Percentiles rank a stretch among this genome's conserved stretches.
These are phyloP conservation scores for Hemicrepidius hirtus DNA, from an alignment of 2,888 invertebrate species.

Conservation along the genomic window DNA sequence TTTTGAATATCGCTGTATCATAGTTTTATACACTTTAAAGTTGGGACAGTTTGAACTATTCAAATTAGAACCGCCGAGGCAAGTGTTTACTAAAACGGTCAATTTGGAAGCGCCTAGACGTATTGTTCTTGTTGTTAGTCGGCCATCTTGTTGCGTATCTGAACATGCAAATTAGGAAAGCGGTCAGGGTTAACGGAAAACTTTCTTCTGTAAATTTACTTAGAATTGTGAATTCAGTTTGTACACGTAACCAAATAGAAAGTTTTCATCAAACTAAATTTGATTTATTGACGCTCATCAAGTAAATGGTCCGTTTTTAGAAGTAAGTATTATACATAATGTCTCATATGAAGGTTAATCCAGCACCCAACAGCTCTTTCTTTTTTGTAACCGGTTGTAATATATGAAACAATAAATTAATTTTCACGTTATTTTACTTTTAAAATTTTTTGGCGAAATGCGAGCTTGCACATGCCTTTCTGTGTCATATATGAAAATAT, in stretches of 20 bases:
- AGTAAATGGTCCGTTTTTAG: too few species aligned
- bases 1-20: too few species aligned
- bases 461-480: not conserved
- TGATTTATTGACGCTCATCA: too few species aligned
- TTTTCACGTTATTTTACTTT: not conserved
- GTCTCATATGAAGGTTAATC: too few species aligned
- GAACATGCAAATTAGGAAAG: constrained; percentile 28
- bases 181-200: constrained; percentile 23
- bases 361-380: too few species aligned
- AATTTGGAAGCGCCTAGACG: constrained; percentile 4
- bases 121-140: constrained; percentile 17
- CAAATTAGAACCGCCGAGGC: not conserved
- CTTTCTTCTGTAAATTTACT: constrained; percentile 29
- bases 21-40: too few species aligned
- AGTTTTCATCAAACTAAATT: not conserved
- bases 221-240: constrained; percentile 27
- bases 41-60: not conserved
- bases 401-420: not conserved
- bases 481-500: not conserved
- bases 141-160: constrained; percentile 26
- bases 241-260: constrained; percentile 16
- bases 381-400: not conserved
- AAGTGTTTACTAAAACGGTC: constrained; percentile 6
- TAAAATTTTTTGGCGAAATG: not conserved
- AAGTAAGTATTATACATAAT: too few species aligned